Percentiles rank a stretch among this genome's conserved stretches.
These are phyloP conservation scores for Cordilura impudica DNA, from an alignment of 2,888 invertebrate genomes.

Conservation along the genomic window DNA sequence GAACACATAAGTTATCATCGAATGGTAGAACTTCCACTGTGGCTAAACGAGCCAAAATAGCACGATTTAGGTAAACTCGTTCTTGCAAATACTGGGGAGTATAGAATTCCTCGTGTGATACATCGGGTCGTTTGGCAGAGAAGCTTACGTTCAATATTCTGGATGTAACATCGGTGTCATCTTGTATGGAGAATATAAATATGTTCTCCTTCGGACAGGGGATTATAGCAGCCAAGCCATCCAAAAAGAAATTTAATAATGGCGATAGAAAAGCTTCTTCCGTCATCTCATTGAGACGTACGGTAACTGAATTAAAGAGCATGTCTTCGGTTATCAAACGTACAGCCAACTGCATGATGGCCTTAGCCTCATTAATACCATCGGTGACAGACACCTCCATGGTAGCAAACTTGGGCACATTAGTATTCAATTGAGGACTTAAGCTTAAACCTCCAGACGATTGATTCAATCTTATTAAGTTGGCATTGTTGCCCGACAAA, in stretches of 20 bases:
- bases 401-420: conserved; percentile 94
- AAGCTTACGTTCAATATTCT: conserved; percentile 96
- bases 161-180: conserved; percentile 92
- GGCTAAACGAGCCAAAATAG: conserved; percentile 90
- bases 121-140: conserved; percentile 90
- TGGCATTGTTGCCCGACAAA: conserved; percentile 94
- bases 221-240: conserved; percentile 93
- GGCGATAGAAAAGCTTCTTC: conserved; percentile 95
- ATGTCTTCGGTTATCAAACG: conserved; percentile 95
- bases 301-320: conserved; percentile 95
- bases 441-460: conserved; percentile 90
- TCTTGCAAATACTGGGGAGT: conserved; percentile 94
- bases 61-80: conserved; percentile 94
- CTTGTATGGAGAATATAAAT: conserved; percentile 94
- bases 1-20: conserved; percentile 96
- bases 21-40: conserved; percentile 96
- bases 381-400: conserved; percentile 97
- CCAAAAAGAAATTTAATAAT: conserved; percentile 90
- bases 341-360: conserved; percentile 93
- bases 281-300: conserved; percentile 94
- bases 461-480: conserved; percentile 89
- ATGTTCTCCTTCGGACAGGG: conserved; percentile 95
- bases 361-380: conserved; percentile 95
- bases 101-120: conserved; percentile 88
- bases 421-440: conserved; percentile 95